These are phyloP conservation scores for Lochmaea crataegi DNA, from an alignment of 2,888 invertebrate species.

Conservation along the genomic window DNA sequence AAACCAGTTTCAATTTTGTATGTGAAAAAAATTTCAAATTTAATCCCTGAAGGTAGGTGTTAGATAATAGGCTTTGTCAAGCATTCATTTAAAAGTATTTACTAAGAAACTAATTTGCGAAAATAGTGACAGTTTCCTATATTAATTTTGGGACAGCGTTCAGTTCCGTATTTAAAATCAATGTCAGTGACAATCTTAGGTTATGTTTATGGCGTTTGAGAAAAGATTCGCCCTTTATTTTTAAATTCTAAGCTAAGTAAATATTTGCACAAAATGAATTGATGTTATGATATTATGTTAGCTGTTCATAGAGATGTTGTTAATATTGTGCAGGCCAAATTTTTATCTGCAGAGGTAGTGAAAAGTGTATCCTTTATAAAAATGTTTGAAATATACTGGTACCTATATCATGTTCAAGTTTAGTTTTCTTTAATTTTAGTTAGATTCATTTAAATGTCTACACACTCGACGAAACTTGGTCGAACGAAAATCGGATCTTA, in stretches of 20 bases:
- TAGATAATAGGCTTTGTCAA: neutral
- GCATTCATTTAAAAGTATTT: neutral
- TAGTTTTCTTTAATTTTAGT: constrained; percentile 50
- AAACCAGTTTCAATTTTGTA: neutral
- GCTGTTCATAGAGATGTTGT: constrained; percentile 60
- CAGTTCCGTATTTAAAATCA: neutral
- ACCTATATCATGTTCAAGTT: neutral
- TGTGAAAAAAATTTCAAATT: neutral
- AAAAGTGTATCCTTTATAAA: constrained; percentile 69
- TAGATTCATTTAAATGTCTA: constrained; percentile 64
- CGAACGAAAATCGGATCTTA: constrained; percentile 68
- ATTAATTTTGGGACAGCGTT: neutral
- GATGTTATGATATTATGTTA: constrained; percentile 52
- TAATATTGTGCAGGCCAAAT: constrained; percentile 70
- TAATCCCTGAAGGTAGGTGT: neutral
- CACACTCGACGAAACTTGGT: constrained; percentile 65
- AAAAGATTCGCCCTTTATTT: constrained; percentile 26
- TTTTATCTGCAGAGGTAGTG: constrained; percentile 69
- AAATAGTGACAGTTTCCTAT: constrained; percentile 2
- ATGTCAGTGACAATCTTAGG: constrained; percentile 30
- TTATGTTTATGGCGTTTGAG: constrained; percentile 35
- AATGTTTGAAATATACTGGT: neutral
- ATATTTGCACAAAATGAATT: constrained; percentile 38
- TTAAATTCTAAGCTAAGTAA: constrained; percentile 32
- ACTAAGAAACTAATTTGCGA: neutral